These are phyloP conservation scores for Cryptophagus acutangulus DNA, from an alignment of 2,888 invertebrate species.

Conservation along the genomic window DNA sequence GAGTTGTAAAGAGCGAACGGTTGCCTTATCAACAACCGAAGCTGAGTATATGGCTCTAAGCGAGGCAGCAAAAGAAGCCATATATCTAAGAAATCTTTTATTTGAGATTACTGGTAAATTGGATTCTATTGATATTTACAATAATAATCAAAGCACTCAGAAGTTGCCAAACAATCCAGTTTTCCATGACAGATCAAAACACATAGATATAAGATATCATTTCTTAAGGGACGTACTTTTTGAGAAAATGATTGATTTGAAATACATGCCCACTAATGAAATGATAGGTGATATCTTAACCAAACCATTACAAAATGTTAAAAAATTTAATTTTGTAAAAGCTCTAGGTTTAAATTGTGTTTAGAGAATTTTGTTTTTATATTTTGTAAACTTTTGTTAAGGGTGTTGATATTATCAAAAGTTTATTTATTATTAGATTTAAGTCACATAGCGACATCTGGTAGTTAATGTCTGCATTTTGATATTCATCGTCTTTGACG, in stretches of 20 bases:
- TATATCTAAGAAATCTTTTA: conserved; percentile 16
- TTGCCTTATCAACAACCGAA: too few species aligned
- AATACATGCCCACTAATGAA: conserved; percentile 14
- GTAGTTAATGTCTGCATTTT: too few species aligned
- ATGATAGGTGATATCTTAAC: conserved; percentile 17
- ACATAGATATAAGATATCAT: conserved; percentile 21
- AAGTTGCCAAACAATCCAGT: conserved; percentile 16
- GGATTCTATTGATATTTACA: conserved; percentile 11
- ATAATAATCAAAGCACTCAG: conserved; percentile 18
- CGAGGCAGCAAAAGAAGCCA: too few species aligned
- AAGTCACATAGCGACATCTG: too few species aligned
- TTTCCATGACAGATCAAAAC: conserved; percentile 15
- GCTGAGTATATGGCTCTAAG: too few species aligned
- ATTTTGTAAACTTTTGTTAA: too few species aligned
- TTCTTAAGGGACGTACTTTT: conserved; percentile 16
- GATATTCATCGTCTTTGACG: too few species aligned
- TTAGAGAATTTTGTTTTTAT: too few species aligned
- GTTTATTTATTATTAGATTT: too few species aligned
- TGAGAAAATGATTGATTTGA: conserved; percentile 11
- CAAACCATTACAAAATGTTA: conserved; percentile 7
- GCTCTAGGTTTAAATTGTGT: too few species aligned
- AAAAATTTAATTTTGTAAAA: conserved; percentile 11
- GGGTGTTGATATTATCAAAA: too few species aligned
- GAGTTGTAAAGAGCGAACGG: too few species aligned
- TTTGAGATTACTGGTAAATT: conserved; percentile 13